A percentile compares a stretch with the other conserved stretches of the same genome.
Evolutionary conservation across 2,113 vertebrate species (phyloP).

Genomic region (Sorex araneus): DNA sequence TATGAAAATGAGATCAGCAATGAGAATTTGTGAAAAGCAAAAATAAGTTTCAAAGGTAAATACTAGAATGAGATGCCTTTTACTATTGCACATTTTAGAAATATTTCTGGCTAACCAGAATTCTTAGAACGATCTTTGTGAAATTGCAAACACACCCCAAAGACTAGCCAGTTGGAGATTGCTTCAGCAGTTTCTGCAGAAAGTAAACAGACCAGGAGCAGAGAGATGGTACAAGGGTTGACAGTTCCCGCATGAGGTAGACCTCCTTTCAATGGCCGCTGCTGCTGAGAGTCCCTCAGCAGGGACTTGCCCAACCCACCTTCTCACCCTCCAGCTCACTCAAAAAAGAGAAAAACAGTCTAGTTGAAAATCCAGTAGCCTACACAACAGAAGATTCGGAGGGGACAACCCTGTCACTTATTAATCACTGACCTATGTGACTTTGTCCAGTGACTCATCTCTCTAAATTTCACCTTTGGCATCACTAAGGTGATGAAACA

Average conservation of each 20-base stretch:
- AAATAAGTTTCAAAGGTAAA: neutral
- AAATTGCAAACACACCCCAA: neutral
- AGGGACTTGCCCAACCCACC: too few species aligned
- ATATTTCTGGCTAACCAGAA: neutral
- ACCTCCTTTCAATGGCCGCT: too few species aligned
- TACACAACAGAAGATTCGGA: too few species aligned
- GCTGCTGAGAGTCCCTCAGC: too few species aligned
- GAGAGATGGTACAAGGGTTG: too few species aligned
- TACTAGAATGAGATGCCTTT: neutral
- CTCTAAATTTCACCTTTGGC: neutral
- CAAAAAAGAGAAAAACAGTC: too few species aligned
- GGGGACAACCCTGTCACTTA: too few species aligned
- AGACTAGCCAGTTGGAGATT: neutral
- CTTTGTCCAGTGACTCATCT: neutral
- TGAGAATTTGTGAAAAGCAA: too few species aligned
- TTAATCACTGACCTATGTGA: neutral
- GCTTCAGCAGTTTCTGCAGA: too few species aligned
- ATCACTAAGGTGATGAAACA: neutral
- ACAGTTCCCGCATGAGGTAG: too few species aligned
- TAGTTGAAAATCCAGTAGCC: too few species aligned
- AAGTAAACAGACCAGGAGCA: fast-evolving
- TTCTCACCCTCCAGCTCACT: too few species aligned
- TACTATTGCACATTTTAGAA: neutral
- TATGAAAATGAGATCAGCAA: neutral
- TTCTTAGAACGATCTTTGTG: neutral